These are phyloP conservation scores for Lithophane leautieri DNA, from an alignment of 2,888 invertebrate species.

Conservation along the genomic window DNA sequence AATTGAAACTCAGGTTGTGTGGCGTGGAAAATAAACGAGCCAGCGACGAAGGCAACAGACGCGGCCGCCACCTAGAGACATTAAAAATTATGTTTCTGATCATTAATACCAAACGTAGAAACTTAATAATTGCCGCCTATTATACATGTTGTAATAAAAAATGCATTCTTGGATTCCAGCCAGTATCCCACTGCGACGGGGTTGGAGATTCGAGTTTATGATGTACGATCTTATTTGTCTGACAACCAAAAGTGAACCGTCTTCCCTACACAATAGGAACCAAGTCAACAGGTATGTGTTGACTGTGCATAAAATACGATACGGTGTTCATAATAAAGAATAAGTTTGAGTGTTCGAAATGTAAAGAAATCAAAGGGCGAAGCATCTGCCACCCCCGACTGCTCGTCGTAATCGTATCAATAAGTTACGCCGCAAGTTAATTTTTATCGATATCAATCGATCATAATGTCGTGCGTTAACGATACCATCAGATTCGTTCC, in stretches of 20 bases:
- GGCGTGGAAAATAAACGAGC: constrained; percentile 60
- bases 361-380: constrained; percentile 70
- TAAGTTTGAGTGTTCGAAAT: constrained; percentile 70
- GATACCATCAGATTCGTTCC: constrained; percentile 60
- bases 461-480: constrained; percentile 70
- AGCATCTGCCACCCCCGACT: constrained; percentile 84
- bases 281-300: constrained; percentile 14
- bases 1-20: constrained; percentile 55
- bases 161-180: constrained; percentile 80
- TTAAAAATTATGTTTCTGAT: constrained; percentile 81
- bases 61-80: constrained; percentile 72
- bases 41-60: constrained; percentile 45
- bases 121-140: constrained; percentile 83
- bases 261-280: constrained; percentile 28
- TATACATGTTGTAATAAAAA: constrained; percentile 83
- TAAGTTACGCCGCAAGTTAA: constrained; percentile 72
- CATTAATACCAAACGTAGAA: constrained; percentile 85
- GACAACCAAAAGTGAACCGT: constrained; percentile 50
- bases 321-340: constrained; percentile 71
- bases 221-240: constrained; percentile 67
- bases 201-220: constrained; percentile 75
- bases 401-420: constrained; percentile 77
- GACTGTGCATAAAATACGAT: constrained; percentile 60
- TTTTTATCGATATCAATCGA: constrained; percentile 77
- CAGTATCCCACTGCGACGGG: constrained; percentile 84